These are phyloP conservation scores for Bombus ignitus DNA, from an alignment of 1,140 invertebrate species.

Conservation along the genomic window DNA sequence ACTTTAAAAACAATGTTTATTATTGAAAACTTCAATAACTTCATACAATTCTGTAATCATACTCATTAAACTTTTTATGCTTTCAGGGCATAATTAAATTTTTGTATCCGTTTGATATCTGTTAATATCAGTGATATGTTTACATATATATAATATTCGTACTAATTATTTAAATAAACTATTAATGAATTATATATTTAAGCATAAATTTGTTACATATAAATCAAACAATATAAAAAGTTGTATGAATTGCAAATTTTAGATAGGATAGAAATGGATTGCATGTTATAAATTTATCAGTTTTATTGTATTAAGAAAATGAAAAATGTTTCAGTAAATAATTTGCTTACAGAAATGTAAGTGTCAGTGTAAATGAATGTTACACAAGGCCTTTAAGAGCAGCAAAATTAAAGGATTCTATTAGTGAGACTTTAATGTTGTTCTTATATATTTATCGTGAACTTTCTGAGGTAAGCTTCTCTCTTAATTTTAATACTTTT, in stretches of 20 bases:
- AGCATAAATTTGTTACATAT: background rate
- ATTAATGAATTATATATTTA: background rate
- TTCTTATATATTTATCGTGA: constrained; percentile 80
- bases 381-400: constrained; percentile 77
- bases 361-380: constrained; percentile 75
- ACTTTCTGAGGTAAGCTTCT: constrained; percentile 75
- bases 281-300: background rate
- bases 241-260: background rate
- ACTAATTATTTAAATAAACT: background rate
- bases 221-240: background rate
- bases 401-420: constrained; percentile 78
- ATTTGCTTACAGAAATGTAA: constrained; percentile 78
- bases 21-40: background rate
- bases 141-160: background rate
- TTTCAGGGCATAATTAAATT: background rate
- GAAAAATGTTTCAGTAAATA: background rate
- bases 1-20: background rate
- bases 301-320: background rate
- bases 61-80: background rate
- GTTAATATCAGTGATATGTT: background rate
- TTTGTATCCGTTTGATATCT: background rate
- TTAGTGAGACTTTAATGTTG: constrained; percentile 80
- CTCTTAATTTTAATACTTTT: background rate
- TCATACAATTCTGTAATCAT: background rate
- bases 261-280: background rate